Evolutionary conservation across 2,797 vertebrate species (phyloP).

Genomic region (Acrossocheilus wenchowensis): DNA sequence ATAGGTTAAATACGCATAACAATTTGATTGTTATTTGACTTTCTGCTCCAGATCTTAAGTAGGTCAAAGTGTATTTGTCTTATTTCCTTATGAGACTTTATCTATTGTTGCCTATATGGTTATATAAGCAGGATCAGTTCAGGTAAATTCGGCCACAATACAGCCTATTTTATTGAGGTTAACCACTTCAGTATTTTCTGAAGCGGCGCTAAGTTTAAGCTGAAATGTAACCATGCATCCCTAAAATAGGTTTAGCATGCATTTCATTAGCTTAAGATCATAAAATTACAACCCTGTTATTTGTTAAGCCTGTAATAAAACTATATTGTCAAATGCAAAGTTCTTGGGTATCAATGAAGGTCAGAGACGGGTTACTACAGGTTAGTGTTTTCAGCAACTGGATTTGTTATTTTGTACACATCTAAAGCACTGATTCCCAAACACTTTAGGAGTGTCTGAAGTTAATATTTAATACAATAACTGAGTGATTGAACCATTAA

Average conservation of each 20-base stretch:
- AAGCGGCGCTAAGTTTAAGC: neutral
- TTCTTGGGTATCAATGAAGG: neutral
- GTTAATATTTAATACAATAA: constrained; percentile 38
- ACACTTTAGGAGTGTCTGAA: neutral
- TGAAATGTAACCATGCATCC: neutral
- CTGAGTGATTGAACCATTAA: constrained; percentile 15
- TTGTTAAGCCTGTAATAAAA: neutral
- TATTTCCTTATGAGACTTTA: neutral
- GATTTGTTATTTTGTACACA: neutral
- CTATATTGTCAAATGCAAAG: neutral
- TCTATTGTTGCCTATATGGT: neutral
- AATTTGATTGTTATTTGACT: neutral
- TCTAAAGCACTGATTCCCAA: neutral
- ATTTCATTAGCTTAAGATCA: neutral
- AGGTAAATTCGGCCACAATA: neutral
- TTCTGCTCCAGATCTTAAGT: neutral
- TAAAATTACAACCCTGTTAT: neutral
- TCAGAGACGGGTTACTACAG: too few species aligned
- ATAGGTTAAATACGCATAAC: too few species aligned
- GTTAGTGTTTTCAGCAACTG: neutral
- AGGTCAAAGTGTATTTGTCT: neutral
- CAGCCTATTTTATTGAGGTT: neutral
- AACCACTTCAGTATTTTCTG: neutral
- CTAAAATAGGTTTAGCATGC: neutral
- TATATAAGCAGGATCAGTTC: neutral